Base-by-base conservation (phyloP, 2,113 vertebrate species). In the Alaudala cheleensis region DNA sequence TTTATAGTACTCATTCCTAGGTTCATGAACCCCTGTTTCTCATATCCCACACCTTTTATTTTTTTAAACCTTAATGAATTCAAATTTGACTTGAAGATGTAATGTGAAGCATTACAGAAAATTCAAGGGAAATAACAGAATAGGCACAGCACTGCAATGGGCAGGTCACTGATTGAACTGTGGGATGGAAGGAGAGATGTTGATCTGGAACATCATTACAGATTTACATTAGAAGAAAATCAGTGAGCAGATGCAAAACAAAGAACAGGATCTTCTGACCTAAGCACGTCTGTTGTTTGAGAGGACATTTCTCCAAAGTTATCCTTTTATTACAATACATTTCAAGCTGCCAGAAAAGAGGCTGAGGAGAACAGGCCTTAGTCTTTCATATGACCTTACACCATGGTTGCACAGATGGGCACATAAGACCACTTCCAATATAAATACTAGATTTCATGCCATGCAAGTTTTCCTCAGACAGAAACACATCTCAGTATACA, bases 341-440 rank as follows among this genome's bases (percentile, higher is more conserved):
- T 88, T 64, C 47, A 89, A 81, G 62, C 8, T 14, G 9, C 4
- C 42, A 78, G 33, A 42, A 72, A 60, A 83, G 50, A 67, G 18
- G 3, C 18, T 64, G 26, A 71, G n/a, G 21, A 83, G 14, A 73
- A 26, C 21, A 49, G 0, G 2, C 12, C 64, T 25, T 10, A 56
- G 20, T 44, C 37, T 40, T 51, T 91, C 22, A n/a, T 74, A 62
- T 0, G 0, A 56, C 34, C 42, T 82, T n/a, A 57, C 10, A 70
- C 18, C 24, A 70, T 0, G 1, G 29, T 9, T 92, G 77, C 3
- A 6, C 37, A 81, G 29, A 73, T 0, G 1, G 2, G 58, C 19
- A 51, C 6, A 3, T 12, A 58, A 64, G 54, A 64, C 12, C 1
- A 2, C 31, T 56, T 85, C 39, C 44, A 84, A 11, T 20, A 86